phyloP scores from a whole-genome alignment of 1,140 invertebrate species.

The Odontomachus brunneus region DNA sequence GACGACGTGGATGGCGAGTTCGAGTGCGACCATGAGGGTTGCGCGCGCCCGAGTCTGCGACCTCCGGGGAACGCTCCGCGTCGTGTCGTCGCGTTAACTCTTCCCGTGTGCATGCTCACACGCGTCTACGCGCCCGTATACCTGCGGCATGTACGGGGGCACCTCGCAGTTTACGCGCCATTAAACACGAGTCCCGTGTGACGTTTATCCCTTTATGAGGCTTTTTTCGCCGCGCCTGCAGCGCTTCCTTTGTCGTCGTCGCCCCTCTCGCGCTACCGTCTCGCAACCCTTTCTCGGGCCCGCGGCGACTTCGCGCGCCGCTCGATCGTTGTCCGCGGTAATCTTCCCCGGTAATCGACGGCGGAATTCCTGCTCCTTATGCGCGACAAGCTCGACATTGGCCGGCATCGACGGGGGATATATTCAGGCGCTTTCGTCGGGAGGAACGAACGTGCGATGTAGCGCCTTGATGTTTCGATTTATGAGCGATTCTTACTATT shows the following conservation, averaged over 20 bases:
- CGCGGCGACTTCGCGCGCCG: constrained; percentile 53
- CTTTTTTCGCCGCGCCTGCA: constrained; percentile 41
- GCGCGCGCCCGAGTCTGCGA: too few species aligned
- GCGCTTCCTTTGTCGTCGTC: constrained; percentile 63
- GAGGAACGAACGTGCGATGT: neutral
- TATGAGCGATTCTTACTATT: too few species aligned
- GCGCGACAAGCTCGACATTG: neutral
- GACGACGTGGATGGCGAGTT: neutral
- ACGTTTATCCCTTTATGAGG: constrained; percentile 81
- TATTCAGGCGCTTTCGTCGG: neutral
- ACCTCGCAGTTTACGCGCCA: constrained; percentile 82
- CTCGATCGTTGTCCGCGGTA: constrained; percentile 13
- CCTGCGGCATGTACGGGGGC: constrained; percentile 46
- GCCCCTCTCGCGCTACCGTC: constrained; percentile 64
- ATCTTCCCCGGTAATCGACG: constrained; percentile 30
- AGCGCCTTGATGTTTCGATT: too few species aligned
- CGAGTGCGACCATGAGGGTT: too few species aligned
- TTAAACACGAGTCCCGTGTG: constrained; percentile 81
- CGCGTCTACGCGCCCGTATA: constrained; percentile 32
- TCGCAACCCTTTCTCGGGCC: constrained; percentile 62
- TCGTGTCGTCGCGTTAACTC: neutral
- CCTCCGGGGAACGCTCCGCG: too few species aligned
- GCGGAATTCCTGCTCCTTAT: neutral
- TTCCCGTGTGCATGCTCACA: neutral
- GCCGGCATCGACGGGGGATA: neutral